Evolutionary conservation across 2,888 invertebrate species (phyloP), one percentile per base, ranked within the genome.

Genomic region (Ligdia adustata): DNA sequence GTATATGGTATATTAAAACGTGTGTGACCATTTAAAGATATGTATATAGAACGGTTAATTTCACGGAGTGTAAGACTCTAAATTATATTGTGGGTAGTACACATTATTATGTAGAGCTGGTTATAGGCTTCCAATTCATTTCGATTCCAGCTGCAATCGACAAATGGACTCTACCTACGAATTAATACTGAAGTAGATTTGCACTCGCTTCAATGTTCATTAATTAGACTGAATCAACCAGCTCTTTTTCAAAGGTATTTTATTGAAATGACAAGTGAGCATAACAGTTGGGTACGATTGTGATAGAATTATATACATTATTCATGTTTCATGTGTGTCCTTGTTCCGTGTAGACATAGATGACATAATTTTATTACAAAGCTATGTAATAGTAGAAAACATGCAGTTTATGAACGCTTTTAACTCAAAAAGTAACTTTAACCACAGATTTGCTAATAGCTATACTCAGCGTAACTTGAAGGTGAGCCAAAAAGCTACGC

Each of bases 231-330:
- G 16, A 34, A 27, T 27, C 27, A 9, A 28, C 22, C 33, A 9
- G 11, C 2, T 9, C 29, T 9, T 40, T 28, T 35, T 42, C 26
- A 12, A 53, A 55, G 55, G 49, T 58, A 60, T 58, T 60, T 66
- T 56, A 69, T 68, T 66, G 67, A 66, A 64, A 68, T 71, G 66
- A 65, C 63, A 71, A 61, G 58, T 53, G 64, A 60, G 57, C 59
- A 62, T 57, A 57, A 53, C 61, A 58, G 60, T 52, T 63, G 62
- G 56, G 49, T 51, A 60, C 57, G 63, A 68, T 63, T 64, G 64
- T 66, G 67, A 71, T 54, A 62, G 70, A 75, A 76, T 67, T 72
- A 66, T 62, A 60, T 57, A 60, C 69, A 77, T 76, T 69, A 75
- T 62, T 73, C 67, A 69, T 60, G 62, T 63, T 55, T 62, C 58